These are phyloP conservation scores for Lacanobia wlatinum DNA, from an alignment of 2,888 invertebrate species.

Conservation along the genomic window DNA sequence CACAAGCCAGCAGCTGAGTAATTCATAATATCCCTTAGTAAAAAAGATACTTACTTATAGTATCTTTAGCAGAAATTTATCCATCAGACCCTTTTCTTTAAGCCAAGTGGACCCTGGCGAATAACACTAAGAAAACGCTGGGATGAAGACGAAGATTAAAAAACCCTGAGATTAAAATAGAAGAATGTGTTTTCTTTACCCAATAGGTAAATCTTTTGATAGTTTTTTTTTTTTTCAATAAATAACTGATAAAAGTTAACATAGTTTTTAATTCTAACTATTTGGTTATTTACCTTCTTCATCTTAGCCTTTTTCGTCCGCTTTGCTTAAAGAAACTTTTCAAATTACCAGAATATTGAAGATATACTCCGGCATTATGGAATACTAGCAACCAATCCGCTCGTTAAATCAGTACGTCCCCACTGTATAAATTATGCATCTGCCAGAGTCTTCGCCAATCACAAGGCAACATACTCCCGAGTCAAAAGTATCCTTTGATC, in stretches of 20 bases:
- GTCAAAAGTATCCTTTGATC: too few relatives aligned
- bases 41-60: neutral
- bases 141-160: conserved; percentile 50
- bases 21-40: neutral
- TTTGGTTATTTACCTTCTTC: conserved; percentile 47
- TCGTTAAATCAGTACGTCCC: too few relatives aligned
- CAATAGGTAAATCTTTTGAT: neutral
- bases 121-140: conserved; percentile 41
- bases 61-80: neutral
- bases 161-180: neutral
- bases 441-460: too few relatives aligned
- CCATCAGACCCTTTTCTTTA: conserved; percentile 40
- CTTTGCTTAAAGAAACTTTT: conserved; percentile 51
- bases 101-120: conserved; percentile 54
- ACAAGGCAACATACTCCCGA: too few relatives aligned
- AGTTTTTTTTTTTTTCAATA: neutral
- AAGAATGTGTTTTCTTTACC: neutral
- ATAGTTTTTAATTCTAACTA: neutral
- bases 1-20: neutral
- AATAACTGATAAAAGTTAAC: neutral
- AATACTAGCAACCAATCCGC: neutral
- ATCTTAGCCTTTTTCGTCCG: conserved; percentile 53
- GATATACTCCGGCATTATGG: neutral
- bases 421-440: too few relatives aligned
- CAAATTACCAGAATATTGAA: neutral